Evolutionary conservation across 2,888 invertebrate species (phyloP).

Genomic region (Monoplex corrugatus): DNA sequence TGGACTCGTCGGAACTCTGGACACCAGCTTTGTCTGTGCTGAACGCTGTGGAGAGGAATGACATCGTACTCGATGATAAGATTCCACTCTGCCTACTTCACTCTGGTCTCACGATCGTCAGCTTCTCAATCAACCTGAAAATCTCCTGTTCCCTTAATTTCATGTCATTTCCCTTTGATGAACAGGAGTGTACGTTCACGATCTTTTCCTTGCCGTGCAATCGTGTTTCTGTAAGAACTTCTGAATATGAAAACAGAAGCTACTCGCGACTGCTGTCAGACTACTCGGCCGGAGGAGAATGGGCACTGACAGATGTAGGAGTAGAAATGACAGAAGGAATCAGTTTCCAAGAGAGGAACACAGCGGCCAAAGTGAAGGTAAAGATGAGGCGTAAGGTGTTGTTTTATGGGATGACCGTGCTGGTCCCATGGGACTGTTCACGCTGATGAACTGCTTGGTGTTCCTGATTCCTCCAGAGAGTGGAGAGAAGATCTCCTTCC

Average conservation of each 20-base stretch:
- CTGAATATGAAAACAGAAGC: neutral
- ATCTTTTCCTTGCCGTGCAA: neutral
- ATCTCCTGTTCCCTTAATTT: neutral
- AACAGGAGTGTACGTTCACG: neutral
- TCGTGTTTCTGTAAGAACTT: neutral
- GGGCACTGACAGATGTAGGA: neutral
- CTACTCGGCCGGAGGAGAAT: neutral
- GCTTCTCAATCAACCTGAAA: neutral
- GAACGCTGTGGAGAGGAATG: neutral
- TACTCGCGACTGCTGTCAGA: neutral
- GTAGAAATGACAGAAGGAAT: neutral
- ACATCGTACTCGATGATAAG: neutral
- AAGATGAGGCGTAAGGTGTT: neutral
- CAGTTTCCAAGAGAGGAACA: neutral
- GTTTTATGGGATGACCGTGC: conserved; percentile 21
- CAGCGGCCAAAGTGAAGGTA: neutral
- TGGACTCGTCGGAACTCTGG: neutral
- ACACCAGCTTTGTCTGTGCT: neutral
- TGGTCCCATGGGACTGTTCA: conserved; percentile 41
- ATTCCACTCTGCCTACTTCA: neutral
- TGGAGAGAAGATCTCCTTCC: conserved; percentile 44
- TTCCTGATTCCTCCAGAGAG: conserved; percentile 29
- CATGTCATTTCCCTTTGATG: conserved; percentile 36
- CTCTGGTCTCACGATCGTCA: neutral
- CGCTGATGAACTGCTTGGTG: conserved; percentile 35